phyloP scores from a whole-genome alignment of 1,140 invertebrate genomes.

The Megalopta genalis region DNA sequence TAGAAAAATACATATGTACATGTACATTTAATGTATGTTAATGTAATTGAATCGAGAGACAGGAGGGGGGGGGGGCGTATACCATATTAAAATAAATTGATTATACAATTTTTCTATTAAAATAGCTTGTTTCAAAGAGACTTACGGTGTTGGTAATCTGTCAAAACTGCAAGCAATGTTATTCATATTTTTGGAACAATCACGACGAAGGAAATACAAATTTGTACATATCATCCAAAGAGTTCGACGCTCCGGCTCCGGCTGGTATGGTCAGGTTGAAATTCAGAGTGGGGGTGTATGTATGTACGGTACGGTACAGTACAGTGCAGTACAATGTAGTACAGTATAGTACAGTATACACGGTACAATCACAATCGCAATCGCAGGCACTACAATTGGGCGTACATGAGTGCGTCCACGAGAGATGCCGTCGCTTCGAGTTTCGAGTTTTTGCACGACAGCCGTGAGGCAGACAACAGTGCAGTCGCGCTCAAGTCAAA shows the following conservation, averaged over 20 bases:
- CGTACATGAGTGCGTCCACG: slow-evolving; percentile 51
- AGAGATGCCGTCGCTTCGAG: slow-evolving; percentile 56
- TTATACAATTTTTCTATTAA: not conserved
- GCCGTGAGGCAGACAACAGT: slow-evolving; percentile 31
- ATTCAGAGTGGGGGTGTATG: slow-evolving; percentile 9
- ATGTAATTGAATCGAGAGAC: not conserved
- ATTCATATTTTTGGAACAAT: not conserved
- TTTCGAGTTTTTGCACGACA: slow-evolving; percentile 46
- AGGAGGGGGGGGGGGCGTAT: too few species aligned
- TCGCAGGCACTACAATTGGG: slow-evolving; percentile 31
- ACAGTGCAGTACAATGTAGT: too few species aligned
- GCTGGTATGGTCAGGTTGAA: slow-evolving; percentile 24
- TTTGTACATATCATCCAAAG: slow-evolving; percentile 2
- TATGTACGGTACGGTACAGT: too few species aligned
- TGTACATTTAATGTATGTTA: not conserved
- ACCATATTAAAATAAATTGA: not conserved
- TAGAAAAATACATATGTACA: too few species aligned
- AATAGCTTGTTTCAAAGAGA: not conserved
- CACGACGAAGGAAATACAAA: not conserved
- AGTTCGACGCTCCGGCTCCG: not conserved
- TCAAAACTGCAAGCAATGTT: not conserved
- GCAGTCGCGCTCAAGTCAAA: slow-evolving; percentile 22
- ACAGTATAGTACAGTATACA: too few species aligned
- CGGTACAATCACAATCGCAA: not conserved
- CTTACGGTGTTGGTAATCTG: not conserved